These are phyloP conservation scores for Mylabris sibirica DNA, from an alignment of 2,888 invertebrate species.

Conservation along the genomic window DNA sequence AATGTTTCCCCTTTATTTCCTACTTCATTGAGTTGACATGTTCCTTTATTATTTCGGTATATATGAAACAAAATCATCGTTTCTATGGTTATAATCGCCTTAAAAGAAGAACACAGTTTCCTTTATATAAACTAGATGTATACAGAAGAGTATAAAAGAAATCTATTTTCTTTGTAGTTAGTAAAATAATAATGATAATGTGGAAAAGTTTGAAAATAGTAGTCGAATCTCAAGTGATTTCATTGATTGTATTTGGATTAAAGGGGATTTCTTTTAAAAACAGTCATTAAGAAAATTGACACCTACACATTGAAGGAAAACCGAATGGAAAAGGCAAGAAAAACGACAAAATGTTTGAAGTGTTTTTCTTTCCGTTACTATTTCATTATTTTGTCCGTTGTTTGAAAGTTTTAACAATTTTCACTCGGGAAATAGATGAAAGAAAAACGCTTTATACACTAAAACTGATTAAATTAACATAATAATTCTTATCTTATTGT, in stretches of 20 bases:
- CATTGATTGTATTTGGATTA: no score
- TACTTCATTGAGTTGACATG: no score
- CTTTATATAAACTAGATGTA: no score
- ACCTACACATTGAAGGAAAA: no score
- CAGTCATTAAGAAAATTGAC: background rate
- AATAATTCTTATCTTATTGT: background rate
- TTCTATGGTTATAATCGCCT: conserved; percentile 4
- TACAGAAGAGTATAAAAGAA: background rate
- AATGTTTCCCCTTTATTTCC: no score
- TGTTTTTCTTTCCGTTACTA: background rate
- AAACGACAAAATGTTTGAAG: background rate
- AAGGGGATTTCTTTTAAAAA: background rate
- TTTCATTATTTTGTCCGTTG: background rate
- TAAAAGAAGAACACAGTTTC: background rate
- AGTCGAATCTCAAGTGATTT: no score
- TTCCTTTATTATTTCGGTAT: background rate
- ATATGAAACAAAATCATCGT: background rate
- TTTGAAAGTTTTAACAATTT: background rate
- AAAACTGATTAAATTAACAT: background rate
- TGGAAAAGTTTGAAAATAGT: no score
- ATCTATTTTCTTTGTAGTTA: background rate
- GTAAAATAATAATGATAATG: background rate
- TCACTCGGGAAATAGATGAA: background rate
- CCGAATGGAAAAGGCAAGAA: background rate
- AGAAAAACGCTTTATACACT: background rate